Conservation (phyloP, 2,888 invertebrate genomes). For the Bombylius major region DNA sequence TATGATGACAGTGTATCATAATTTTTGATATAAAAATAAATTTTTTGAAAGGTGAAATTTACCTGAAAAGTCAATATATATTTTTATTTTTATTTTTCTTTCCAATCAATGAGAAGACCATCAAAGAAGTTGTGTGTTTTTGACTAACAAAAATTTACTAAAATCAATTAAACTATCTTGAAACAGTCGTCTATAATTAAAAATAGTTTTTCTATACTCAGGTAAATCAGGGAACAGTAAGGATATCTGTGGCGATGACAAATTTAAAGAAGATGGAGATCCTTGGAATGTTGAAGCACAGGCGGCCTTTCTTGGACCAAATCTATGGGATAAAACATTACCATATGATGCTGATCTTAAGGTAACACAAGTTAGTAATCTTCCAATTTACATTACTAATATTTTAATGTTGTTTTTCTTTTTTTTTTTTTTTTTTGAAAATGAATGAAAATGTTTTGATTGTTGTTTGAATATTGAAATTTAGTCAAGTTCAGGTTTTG, state of each 20-base stretch:
- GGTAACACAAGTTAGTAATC: slow-evolving; percentile 59
- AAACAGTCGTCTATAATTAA: slow-evolving; percentile 18
- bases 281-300: slow-evolving; percentile 84
- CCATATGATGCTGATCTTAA: slow-evolving; percentile 91
- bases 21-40: too few species aligned
- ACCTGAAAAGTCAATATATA: too few species aligned
- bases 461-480: not conserved
- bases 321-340: slow-evolving; percentile 89
- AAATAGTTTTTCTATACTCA: slow-evolving; percentile 25
- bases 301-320: slow-evolving; percentile 91
- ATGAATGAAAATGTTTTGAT: not conserved
- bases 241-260: slow-evolving; percentile 39
- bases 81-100: too few species aligned
- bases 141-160: not conserved
- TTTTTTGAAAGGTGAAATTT: too few species aligned
- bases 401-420: slow-evolving; percentile 2
- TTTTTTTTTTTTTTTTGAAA: not conserved
- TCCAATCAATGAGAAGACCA: too few species aligned
- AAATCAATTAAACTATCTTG: slow-evolving; percentile 4
- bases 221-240: slow-evolving; percentile 45
- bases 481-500: too few species aligned
- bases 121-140: too few species aligned
- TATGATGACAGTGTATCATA: too few species aligned
- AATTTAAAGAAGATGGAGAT: slow-evolving; percentile 72
- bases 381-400: slow-evolving; percentile 21